Conservation (phyloP, 2,113 vertebrate genomes). For the Acanthisitta chloris region DNA sequence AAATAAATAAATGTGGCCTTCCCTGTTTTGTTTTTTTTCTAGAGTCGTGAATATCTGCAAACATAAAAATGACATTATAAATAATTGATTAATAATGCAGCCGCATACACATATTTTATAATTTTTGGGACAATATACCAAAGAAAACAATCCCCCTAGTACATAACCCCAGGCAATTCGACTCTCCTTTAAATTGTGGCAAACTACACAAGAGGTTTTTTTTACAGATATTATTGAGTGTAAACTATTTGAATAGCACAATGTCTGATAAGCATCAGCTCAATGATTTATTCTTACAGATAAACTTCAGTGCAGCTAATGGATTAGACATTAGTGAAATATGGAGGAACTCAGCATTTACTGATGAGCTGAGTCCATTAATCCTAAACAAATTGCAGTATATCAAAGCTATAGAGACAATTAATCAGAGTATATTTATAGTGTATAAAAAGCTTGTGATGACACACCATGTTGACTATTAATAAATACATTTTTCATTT, state of each 20-base stretch:
- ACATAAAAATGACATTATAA: neutral
- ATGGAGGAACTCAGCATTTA: neutral
- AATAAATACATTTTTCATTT: conserved; percentile 4
- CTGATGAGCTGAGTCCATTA: neutral
- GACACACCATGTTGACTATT: neutral
- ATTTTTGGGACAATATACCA: neutral
- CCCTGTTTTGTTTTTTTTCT: neutral
- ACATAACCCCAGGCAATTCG: neutral
- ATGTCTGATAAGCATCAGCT: neutral
- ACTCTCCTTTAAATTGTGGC: neutral
- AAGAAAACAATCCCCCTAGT: neutral
- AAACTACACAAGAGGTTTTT: neutral
- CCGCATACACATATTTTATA: neutral
- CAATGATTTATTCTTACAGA: neutral
- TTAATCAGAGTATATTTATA: neutral
- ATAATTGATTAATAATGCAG: neutral
- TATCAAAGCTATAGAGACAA: neutral
- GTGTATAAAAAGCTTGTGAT: neutral
- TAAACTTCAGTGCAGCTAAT: neutral
- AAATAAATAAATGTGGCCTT: neutral
- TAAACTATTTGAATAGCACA: neutral
- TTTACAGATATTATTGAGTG: neutral
- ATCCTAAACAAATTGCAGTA: conserved; percentile 22
- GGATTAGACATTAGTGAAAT: neutral
- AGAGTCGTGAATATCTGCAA: neutral